Base-by-base conservation (phyloP, 2,888 invertebrate species). In the Copidosoma aretas region DNA sequence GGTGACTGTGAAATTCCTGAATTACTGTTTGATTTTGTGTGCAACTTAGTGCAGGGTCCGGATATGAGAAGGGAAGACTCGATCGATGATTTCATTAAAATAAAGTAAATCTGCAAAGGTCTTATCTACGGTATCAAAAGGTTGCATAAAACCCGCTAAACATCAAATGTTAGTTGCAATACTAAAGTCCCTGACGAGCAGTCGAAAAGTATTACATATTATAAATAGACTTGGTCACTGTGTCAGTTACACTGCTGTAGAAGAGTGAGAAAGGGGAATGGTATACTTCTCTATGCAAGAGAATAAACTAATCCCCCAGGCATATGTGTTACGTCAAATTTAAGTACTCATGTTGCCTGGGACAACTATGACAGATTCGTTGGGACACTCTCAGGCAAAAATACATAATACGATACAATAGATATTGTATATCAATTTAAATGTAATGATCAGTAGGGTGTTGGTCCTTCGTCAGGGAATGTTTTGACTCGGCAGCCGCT, bases 331-430 rank as follows among this genome's bases (percentile, higher is more conserved):
- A 19, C 24, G 21, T 41, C 60, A 39, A 49, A 68, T 19, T 59
- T 71, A 14, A 54, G 25, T 51, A 77, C 76, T 10, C 68, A 70
- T 17, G 61, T 73, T 1, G 74, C 74, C 0, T 75, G 71, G 32
- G 73, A 78, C 49, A 77, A 77, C 68, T 76, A 67, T 56, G 74
- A 78, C 67, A 54, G 76, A 10, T 77, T 72, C 59, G 74, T 76
- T 17, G 77, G 78, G 53, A 77, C 76, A 15, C 5, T 19, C 1
- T 70, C 22, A n/a, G 76, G 76, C 5, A 78, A 76, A 68, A 73
- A 77, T 41, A 77, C 76, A 0, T 60, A 77, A 1, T 73, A 77
- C 49, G 76, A 78, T 41, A 77, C 73, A 0, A 75, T 77, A 1
- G 75, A 76, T 3, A 77, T 76, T 32, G 63, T 77, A 56, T 75